Evolutionary conservation across 2,888 invertebrate species (phyloP), one percentile per base, ranked within the genome.

Genomic region (Caenorhabditis angaria): DNA sequence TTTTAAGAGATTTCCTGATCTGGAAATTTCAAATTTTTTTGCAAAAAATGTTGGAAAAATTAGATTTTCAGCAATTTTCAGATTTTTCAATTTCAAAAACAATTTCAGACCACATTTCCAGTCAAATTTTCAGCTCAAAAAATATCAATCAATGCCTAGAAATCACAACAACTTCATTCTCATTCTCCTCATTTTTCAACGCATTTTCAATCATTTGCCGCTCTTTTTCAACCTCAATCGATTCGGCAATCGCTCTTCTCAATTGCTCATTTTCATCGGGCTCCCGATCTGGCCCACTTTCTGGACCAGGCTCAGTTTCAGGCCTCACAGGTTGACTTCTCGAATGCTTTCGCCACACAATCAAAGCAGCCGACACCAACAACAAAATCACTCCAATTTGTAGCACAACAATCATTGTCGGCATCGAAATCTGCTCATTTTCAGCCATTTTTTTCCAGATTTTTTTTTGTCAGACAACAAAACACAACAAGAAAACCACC

Each of bases 361-460:
- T 65, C 8, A 75, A 61, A 18, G 73, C 78, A 27, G 68, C 64
- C 27, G 56, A 62, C 51, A 80, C 60, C n/a, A 80, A 57, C 18
- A 73, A 51, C 20, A 71, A 48, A 32, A 78, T 56, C 47, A 82
- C 77, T n/a, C 55, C 32, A 54, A 63, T 61, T 74, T 82, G 82
- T 10, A 76, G 29, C 32, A 66, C 67, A 73, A 82, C 68, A 58
- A 82, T 67, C 41, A 68, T 66, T 22, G 70, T 68, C 41, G 82
- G 80, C 61, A 82, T 70, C 25, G 78, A 70, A 61, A 82, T 82
- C 81, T 82, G 76, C 4, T 68, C 61, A 68, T 14, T 10, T 8
- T 41, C 20, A 20, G 20, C 8, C 27, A n/a, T 20, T 22, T 12
- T 22, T 54, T 54, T 54, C 20, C 18, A 6, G 12, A 8, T 51